Percentiles rank a stretch among this genome's conserved stretches.
These are phyloP conservation scores for Misgurnus mizolepis DNA, from an alignment of 2,113 vertebrate species.

Conservation along the genomic window DNA sequence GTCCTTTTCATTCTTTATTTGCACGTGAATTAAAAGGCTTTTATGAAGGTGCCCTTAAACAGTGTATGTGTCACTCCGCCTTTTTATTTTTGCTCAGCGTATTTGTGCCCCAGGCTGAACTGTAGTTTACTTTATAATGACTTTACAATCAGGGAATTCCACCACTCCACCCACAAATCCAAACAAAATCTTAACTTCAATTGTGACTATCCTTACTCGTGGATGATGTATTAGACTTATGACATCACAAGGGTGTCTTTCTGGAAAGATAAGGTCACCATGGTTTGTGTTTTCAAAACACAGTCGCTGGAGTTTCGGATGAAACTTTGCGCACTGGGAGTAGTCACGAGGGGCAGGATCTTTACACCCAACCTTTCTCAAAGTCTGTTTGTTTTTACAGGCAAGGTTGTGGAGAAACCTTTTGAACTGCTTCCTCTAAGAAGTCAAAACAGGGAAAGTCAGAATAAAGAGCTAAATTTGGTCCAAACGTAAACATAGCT, in stretches of 20 bases:
- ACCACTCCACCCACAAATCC: slow-evolving; percentile 23
- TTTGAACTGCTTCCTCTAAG: not conserved
- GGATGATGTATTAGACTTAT: slow-evolving; percentile 3
- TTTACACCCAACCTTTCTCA: not conserved
- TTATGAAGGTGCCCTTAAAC: not conserved
- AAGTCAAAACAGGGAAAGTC: not conserved
- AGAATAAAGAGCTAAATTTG: not conserved
- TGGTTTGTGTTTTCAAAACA: slow-evolving; percentile 35
- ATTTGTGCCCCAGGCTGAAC: slow-evolving; percentile 29
- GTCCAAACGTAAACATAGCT: not conserved
- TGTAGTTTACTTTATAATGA: slow-evolving; percentile 44
- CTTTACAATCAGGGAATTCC: slow-evolving; percentile 28
- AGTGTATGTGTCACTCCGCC: not conserved
- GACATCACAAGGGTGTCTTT: slow-evolving; percentile 27
- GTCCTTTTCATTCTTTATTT: not conserved
- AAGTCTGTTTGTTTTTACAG: slow-evolving; percentile 18
- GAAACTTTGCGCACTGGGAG: slow-evolving; percentile 24
- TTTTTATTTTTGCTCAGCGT: not conserved
- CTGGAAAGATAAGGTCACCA: slow-evolving; percentile 36
- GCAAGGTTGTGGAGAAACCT: not conserved
- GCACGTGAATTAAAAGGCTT: not conserved
- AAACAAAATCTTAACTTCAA: slow-evolving; percentile 28
- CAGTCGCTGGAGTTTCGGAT: slow-evolving; percentile 14
- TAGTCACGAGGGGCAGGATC: not conserved
- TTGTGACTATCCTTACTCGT: slow-evolving; percentile 16